Base-by-base conservation (phyloP, 2,888 invertebrate species). In the Chrysolina americana region DNA sequence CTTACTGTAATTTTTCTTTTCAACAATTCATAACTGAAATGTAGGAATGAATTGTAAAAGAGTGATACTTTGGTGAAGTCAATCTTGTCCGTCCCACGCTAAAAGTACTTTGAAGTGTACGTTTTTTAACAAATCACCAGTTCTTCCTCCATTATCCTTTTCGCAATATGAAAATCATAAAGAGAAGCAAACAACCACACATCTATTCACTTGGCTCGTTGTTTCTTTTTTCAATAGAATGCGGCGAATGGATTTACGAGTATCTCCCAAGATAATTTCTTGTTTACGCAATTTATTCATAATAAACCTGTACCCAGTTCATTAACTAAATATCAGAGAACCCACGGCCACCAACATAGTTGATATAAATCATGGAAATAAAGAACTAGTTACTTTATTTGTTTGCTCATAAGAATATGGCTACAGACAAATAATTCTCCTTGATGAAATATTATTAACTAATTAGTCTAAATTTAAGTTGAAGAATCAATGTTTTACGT, bases 241-340 rank as follows among this genome's bases (percentile, higher is more conserved):
- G 53, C 13, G 21, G 53, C 23, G 53, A 23, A 53, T 53, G 53
- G 28, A 59, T 59, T 59, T 59, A 59, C 59, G 59, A 59, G 59
- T 59, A 28, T 10, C 23, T 59, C 59, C 59, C 59, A 59, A 21
- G 59, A 59, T 59, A 59, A 59, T 59, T 59, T 59, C 28, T 59
- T 59, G 59, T 59, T 59, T 59, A 59, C n/a, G 59, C 59, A 59
- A 59, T 59, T 59, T 59, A 59, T 59, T 59, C 59, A 59, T 59
- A 59, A 68, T 68, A 68, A 68, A 68, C 68, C 68, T 68, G 68
- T 68, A 68, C 41, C 53, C 41, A 68, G 68, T 68, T 68, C 68
- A 68, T 68, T 53, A 68, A 68, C 68, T 68, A 68, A 68, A 56
- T 68, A 68, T 53, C 53, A 19, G 68, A 68, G 68, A 68, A 68